Evolutionary conservation across 1,140 invertebrate genomes (phyloP).

Genomic region (Odontomachus brunneus): DNA sequence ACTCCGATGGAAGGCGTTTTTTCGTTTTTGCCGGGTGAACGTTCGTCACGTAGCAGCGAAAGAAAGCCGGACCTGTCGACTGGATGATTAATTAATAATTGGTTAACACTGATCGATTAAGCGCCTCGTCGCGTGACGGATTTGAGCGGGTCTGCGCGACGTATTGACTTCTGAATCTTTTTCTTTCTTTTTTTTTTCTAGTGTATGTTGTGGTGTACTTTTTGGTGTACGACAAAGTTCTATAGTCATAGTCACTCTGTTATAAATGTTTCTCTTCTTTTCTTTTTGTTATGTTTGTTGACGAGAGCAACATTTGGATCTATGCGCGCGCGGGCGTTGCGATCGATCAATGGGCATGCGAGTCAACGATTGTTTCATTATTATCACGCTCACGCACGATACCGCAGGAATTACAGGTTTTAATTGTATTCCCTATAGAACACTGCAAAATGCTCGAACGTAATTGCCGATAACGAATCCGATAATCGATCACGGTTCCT

Average conservation of each 20-base stretch:
- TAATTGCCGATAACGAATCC: conserved; percentile 50
- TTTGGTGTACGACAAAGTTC: background rate
- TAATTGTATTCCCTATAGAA: conserved; percentile 1
- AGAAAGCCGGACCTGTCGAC: conserved; percentile 15
- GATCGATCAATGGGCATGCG: conserved; percentile 49
- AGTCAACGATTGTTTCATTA: conserved; percentile 34
- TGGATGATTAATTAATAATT: conserved; percentile 43
- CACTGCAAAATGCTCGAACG: conserved; percentile 52
- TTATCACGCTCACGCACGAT: background rate
- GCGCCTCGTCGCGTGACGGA: conserved; percentile 49
- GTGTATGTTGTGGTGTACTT: too few species aligned
- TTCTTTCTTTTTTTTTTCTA: background rate
- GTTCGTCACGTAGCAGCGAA: conserved; percentile 61
- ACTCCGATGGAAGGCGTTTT: conserved; percentile 41
- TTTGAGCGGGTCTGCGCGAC: conserved; percentile 23
- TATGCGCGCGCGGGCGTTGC: conserved; percentile 6
- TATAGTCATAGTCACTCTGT: conserved; percentile 27
- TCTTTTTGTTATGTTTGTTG: conserved; percentile 35
- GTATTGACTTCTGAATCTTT: conserved; percentile 41
- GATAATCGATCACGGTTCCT: conserved; percentile 24
- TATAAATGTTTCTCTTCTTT: conserved; percentile 37
- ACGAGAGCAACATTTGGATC: conserved; percentile 25
- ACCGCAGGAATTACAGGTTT: conserved; percentile 22
- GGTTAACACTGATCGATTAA: conserved; percentile 50
- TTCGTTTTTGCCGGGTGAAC: conserved; percentile 65